These are phyloP conservation scores for Otolemur garnettii DNA, from an alignment of 2,113 vertebrate genomes.

Conservation along the genomic window DNA sequence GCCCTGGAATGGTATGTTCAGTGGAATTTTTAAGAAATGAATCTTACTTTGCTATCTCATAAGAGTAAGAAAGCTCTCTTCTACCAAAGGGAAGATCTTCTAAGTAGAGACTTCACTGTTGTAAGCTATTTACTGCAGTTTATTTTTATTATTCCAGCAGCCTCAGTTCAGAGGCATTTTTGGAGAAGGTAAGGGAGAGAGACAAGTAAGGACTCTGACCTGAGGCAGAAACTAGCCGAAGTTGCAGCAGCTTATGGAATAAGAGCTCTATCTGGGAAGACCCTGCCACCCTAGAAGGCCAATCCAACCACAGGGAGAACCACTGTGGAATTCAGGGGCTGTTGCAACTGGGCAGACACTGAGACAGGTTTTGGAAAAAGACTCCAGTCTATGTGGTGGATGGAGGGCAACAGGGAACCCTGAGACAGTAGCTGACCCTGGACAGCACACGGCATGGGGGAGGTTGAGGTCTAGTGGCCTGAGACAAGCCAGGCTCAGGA, in stretches of 20 bases:
- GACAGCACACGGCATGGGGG: neutral
- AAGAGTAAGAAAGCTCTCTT: constrained; percentile 33
- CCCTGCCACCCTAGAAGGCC: neutral
- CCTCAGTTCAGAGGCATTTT: neutral
- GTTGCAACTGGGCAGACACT: neutral
- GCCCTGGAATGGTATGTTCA: neutral
- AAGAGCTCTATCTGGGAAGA: neutral
- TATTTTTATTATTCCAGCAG: neutral
- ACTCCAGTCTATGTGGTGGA: neutral
- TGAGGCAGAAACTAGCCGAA: neutral
- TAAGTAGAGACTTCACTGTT: neutral
- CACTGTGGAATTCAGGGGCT: neutral
- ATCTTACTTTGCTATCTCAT: neutral
- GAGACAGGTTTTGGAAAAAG: neutral
- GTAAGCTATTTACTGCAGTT: neutral
- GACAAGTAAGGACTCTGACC: neutral
- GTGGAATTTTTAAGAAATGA: neutral
- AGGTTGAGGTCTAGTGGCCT: neutral
- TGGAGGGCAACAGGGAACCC: neutral
- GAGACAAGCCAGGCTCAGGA: neutral
- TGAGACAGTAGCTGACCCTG: neutral
- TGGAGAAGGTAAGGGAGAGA: neutral
- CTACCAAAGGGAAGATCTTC: neutral
- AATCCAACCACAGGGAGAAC: neutral
- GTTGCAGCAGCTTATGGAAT: neutral